Evolutionary conservation across 2,888 invertebrate species (phyloP).

Genomic region (Epinotia bilunana): DNA sequence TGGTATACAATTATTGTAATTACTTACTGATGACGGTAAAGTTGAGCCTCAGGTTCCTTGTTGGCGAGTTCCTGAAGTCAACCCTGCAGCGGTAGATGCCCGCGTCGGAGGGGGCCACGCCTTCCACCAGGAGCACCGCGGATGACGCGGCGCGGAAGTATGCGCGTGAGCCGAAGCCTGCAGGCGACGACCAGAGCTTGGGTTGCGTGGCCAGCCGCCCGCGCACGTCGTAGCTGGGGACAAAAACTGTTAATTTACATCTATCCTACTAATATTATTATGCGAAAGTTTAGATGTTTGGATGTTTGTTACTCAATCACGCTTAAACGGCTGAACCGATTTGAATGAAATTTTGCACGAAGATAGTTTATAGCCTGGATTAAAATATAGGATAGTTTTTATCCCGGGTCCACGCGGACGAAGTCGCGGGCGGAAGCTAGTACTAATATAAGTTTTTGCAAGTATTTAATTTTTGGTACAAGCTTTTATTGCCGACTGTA

Average conservation of each 20-base stretch:
- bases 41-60: slow-evolving; percentile 93
- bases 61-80: slow-evolving; percentile 95
- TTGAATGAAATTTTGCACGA: too few species aligned
- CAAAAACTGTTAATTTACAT: neutral
- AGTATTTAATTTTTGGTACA: too few species aligned
- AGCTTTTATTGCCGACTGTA: too few species aligned
- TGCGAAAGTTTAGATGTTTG: too few species aligned
- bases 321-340: too few species aligned
- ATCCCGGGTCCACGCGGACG: too few species aligned
- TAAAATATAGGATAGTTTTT: too few species aligned
- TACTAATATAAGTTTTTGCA: too few species aligned
- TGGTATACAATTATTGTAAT: neutral
- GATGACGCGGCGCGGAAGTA: slow-evolving; percentile 90
- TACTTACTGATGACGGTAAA: slow-evolving; percentile 95
- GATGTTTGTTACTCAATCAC: too few species aligned
- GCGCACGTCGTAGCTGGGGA: slow-evolving; percentile 89
- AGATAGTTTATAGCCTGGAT: too few species aligned
- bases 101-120: slow-evolving; percentile 89
- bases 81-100: slow-evolving; percentile 95
- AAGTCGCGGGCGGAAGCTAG: too few species aligned
- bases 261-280: too few species aligned
- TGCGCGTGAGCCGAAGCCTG: slow-evolving; percentile 89
- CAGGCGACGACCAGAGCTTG: slow-evolving; percentile 92
- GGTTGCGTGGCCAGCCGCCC: slow-evolving; percentile 89
- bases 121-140: slow-evolving; percentile 90